Evolutionary conservation across 2,888 invertebrate genomes (phyloP).

Genomic region (Chaitophorus viminalis): DNA sequence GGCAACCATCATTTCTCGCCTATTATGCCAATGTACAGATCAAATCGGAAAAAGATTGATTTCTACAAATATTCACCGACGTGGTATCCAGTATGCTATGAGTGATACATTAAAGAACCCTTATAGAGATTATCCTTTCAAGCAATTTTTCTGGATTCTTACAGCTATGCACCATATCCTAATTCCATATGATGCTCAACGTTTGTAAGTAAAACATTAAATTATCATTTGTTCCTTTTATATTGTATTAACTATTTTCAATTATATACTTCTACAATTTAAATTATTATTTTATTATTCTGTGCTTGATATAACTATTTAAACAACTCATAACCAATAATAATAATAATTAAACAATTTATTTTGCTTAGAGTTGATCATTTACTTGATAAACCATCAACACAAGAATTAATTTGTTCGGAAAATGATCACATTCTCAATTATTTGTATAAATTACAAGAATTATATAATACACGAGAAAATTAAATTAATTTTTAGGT

Average conservation of each 20-base stretch:
- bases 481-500: background rate
- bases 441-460: slow-evolving; percentile 50
- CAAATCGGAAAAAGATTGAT: slow-evolving; percentile 43
- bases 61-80: slow-evolving; percentile 49
- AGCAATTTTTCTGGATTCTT: slow-evolving; percentile 52
- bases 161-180: slow-evolving; percentile 7
- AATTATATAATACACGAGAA: background rate
- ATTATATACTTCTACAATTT: background rate
- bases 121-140: slow-evolving; percentile 40
- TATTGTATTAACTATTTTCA: background rate
- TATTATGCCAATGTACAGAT: slow-evolving; percentile 38
- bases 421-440: slow-evolving; percentile 23
- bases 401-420: slow-evolving; percentile 18
- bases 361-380: slow-evolving; percentile 27
- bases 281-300: background rate
- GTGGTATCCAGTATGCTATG: slow-evolving; percentile 52
- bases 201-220: slow-evolving; percentile 41
- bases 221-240: background rate
- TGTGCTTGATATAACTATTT: background rate
- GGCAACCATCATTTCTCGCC: slow-evolving; percentile 39
- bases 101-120: slow-evolving; percentile 37
- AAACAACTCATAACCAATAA: too few relatives aligned
- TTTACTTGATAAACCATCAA: slow-evolving; percentile 29
- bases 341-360: background rate
- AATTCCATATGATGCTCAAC: slow-evolving; percentile 47